Evolutionary conservation across 1,140 invertebrate genomes (phyloP).

Genomic region (Halictus rubicundus): DNA sequence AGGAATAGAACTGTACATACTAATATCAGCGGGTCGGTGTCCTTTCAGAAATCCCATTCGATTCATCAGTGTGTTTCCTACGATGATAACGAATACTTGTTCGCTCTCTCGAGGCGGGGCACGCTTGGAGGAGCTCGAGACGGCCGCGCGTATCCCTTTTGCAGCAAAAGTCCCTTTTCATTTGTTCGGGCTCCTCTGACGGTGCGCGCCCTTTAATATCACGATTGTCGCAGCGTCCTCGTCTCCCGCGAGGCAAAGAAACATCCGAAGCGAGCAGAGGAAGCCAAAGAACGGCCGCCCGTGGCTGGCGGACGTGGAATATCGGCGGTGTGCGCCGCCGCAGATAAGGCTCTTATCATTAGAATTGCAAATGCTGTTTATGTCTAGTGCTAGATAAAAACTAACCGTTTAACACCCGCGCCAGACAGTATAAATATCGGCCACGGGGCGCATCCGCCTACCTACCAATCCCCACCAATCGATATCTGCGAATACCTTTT

Average conservation of each 20-base stretch:
- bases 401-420: constrained; percentile 12
- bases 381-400: constrained; percentile 26
- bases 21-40: neutral
- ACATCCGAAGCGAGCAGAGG: neutral
- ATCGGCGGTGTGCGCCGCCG: constrained; percentile 17
- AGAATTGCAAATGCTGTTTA: constrained; percentile 37
- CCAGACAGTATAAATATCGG: constrained; percentile 22
- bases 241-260: neutral
- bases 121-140: neutral
- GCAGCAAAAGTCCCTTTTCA: neutral
- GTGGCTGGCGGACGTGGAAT: neutral
- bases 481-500: neutral
- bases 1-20: neutral
- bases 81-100: neutral
- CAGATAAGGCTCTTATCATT: constrained; percentile 22
- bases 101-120: neutral
- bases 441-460: neutral
- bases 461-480: constrained; percentile 7
- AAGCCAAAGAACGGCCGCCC: constrained; percentile 7
- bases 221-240: constrained; percentile 11
- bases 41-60: neutral
- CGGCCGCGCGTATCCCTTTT: neutral
- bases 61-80: neutral
- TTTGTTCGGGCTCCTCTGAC: neutral
- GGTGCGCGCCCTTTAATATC: constrained; percentile 25